Conservation (phyloP, 2,797 vertebrate species). For the Sparus aurata region DNA sequence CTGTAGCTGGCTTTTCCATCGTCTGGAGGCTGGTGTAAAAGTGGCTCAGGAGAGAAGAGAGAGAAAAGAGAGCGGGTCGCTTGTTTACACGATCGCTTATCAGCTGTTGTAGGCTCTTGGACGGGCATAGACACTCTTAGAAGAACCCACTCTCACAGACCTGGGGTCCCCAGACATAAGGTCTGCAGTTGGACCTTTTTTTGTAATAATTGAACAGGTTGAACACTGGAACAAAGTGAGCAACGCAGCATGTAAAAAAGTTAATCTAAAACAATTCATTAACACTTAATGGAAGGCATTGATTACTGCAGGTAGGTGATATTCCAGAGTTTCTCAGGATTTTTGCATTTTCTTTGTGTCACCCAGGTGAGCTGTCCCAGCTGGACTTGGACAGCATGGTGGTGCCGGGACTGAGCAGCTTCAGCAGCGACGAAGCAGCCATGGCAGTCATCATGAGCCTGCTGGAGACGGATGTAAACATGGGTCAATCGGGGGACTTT, state of each 20-base stretch:
- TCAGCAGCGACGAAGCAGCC: slow-evolving; percentile 94
- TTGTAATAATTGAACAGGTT: neutral
- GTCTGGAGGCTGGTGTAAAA: no score
- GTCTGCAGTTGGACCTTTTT: neutral
- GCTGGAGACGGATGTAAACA: slow-evolving; percentile 94
- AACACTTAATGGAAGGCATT: neutral
- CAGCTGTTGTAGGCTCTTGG: no score
- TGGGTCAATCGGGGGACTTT: slow-evolving; percentile 93
- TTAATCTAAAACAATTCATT: neutral
- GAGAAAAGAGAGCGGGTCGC: no score
- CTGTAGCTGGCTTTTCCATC: no score
- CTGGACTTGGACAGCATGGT: slow-evolving; percentile 92
- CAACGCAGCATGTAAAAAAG: neutral
- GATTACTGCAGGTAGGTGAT: neutral
- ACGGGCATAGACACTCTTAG: no score
- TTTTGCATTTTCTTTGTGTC: slow-evolving; percentile 1
- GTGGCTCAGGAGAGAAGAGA: no score
- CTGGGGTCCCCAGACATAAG: neutral
- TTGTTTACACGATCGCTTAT: no score
- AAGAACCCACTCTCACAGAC: neutral
- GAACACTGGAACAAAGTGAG: neutral
- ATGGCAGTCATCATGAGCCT: slow-evolving; percentile 99
- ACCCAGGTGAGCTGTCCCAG: slow-evolving; percentile 89
- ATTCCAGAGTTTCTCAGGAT: neutral
- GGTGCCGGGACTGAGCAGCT: slow-evolving; percentile 92